Base-by-base conservation (phyloP, 2,888 invertebrate species). In the Crematogaster levior region DNA sequence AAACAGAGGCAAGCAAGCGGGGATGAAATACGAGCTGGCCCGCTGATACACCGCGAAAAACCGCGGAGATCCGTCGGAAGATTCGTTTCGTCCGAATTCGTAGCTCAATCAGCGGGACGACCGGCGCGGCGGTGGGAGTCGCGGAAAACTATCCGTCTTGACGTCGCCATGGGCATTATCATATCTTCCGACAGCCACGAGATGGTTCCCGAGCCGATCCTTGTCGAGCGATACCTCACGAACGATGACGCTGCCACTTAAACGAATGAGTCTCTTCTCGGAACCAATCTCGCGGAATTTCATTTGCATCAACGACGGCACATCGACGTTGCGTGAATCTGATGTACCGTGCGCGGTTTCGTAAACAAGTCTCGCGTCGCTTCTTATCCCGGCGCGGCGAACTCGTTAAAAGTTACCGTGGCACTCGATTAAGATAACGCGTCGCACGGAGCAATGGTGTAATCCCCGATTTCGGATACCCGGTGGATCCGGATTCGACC, bases 241-340 rank as follows among this genome's bases (percentile, higher is more conserved):
- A 24, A 61, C 24, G 15, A 34, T n/a, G 88, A 89, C 82, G 81
- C 81, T 84, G 81, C 75, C 89, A 87, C 89, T 88, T 90, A 87
- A 91, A 86, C 88, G 90, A 90, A 92, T 92, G 92, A 92, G 91
- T 92, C 92, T 91, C 88, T 83, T 88, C 86, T 88, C 87, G 89
- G 90, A 91, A 91, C 91, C 92, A 92, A 92, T 92, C 90, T 91
- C 92, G 91, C 91, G 89, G 86, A 87, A 91, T 92, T 92, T 92
- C 92, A 92, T 92, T 92, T 92, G 91, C 92, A 92, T 92, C 88
- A 34, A 56, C 68, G 88, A 82, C 70, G 84, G 84, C 82, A 87
- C 91, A 92, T 91, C 91, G 56, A 70, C 70, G 70, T 21, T 18
- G 21, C 84, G 85, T 73, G 88, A 90, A 91, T 91, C 91, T 88